Conservation (phyloP, 2,113 vertebrate genomes). For the Scomber scombrus region DNA sequence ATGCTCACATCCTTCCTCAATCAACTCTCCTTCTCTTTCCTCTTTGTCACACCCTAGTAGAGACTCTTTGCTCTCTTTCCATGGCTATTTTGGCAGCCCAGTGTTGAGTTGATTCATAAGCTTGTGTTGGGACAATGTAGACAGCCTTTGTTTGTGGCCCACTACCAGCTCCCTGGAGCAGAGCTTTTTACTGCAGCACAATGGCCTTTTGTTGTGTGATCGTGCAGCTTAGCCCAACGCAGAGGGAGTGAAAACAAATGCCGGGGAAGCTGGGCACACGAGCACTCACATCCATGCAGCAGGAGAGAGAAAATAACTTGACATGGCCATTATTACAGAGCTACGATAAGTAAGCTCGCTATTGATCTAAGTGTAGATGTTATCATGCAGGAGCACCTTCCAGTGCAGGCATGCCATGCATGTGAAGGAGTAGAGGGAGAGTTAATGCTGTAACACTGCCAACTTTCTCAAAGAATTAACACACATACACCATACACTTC, state of each 20-base stretch:
- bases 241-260: conserved; percentile 76
- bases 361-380: conserved; percentile 18
- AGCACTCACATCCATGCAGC: conserved; percentile 31
- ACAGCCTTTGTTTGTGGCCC: conserved; percentile 79
- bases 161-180: conserved; percentile 74
- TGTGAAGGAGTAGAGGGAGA: background rate
- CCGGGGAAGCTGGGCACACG: conserved; percentile 42
- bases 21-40: conserved; percentile 32
- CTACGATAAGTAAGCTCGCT: background rate
- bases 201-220: conserved; percentile 78
- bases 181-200: conserved; percentile 75
- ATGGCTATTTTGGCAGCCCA: conserved; percentile 62
- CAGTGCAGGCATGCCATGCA: background rate
- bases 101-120: conserved; percentile 64
- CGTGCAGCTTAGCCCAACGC: conserved; percentile 68
- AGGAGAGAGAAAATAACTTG: conserved; percentile 16
- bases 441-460: background rate
- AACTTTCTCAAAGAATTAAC: conserved; percentile 9
- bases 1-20: conserved; percentile 42
- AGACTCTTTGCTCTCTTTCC: conserved; percentile 41
- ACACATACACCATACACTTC: conserved; percentile 15
- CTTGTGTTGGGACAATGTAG: conserved; percentile 75
- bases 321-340: conserved; percentile 12
- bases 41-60: conserved; percentile 34
- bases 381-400: conserved; percentile 24